These are phyloP conservation scores for Himalopsyche phryganea DNA, from an alignment of 1,140 invertebrate genomes.

Conservation along the genomic window DNA sequence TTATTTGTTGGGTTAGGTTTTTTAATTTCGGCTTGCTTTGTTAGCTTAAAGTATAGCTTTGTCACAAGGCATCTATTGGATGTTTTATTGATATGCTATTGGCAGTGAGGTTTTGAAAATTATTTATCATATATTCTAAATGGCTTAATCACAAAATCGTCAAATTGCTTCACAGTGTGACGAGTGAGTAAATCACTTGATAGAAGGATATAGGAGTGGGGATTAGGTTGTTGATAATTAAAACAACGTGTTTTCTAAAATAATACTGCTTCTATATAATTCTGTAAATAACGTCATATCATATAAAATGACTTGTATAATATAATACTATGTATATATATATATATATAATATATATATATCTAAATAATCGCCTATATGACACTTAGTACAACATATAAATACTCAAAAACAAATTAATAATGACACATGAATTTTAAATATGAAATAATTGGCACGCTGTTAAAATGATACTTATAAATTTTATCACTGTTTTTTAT, in stretches of 20 bases:
- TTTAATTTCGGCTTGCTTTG: too few species aligned
- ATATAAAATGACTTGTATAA: conserved; percentile 35
- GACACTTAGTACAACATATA: conserved; percentile 31
- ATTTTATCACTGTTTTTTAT: conserved; percentile 15
- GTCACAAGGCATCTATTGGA: too few species aligned
- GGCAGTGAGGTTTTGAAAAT: too few species aligned
- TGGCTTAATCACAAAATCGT: too few species aligned
- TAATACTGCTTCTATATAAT: conserved; percentile 36
- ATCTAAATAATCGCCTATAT: conserved; percentile 25
- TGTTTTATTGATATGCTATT: too few species aligned
- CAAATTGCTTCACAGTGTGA: too few species aligned
- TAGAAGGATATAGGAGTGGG: not conserved
- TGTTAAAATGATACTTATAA: conserved; percentile 9
- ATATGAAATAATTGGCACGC: conserved; percentile 10
- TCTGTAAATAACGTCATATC: conserved; percentile 35
- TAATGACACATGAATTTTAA: conserved; percentile 32
- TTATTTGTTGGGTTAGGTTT: too few species aligned
- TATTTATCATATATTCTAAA: too few species aligned
- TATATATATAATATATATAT: conserved; percentile 26
- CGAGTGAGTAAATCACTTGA: too few species aligned
- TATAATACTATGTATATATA: conserved; percentile 33
- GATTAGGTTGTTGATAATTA: conserved; percentile 5
- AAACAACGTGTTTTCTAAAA: conserved; percentile 28
- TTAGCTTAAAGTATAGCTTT: too few species aligned
- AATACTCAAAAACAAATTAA: conserved; percentile 29